Evolutionary conservation across 2,113 vertebrate species (phyloP), one percentile per base, ranked within the genome.

Genomic region (Megaceryle maxima): DNA sequence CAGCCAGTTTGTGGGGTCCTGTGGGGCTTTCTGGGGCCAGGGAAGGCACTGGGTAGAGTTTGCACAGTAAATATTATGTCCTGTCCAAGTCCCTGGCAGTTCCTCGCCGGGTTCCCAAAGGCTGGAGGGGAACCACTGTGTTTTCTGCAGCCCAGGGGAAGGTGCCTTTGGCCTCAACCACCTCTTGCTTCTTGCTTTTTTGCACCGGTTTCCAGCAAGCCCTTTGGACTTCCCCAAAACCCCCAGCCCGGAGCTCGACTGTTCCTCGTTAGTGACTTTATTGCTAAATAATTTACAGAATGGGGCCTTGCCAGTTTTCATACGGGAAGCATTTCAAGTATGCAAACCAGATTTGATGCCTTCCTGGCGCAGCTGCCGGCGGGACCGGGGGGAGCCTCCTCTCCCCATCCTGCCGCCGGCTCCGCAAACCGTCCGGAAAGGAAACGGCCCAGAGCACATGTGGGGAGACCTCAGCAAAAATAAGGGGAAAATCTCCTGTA

Each of bases 261-360:
- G 60, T 81, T 91, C 95, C 96, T 97, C 51, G 9, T 97, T 97
- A 95, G 96, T 94, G 96, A 97, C 96, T 97, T 96, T 97, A 96
- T 96, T 93, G 95, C 96, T 91, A 37, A 97, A 97, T 96, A 92
- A 92, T 97, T 97, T 96, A 87, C 96, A 96, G 94, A 90, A 93
- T 51, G 83, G 56, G 25, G 73, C 90, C 96, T 87, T 91, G 96
- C 97, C 96, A 93, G 96, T 87, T 97, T 97, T 97, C 89, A 37
- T 83, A 70, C n/a, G 95, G 50, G 95, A 97, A 98, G 80, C 97
- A 97, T 98, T 97, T 96, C 77, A 98, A 97, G 92, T 96, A 98
- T 96, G 97, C 93, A 51, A 43, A 94, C 68, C 94, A 70, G 86
- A 96, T 96, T 97, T 97, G 91, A 83, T 88, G 93, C 90, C 95